A percentile compares a stretch with the other conserved stretches of the same genome.
These are phyloP conservation scores for Psittacula cyanocephala DNA, from an alignment of 2,113 vertebrate species.

Conservation along the genomic window DNA sequence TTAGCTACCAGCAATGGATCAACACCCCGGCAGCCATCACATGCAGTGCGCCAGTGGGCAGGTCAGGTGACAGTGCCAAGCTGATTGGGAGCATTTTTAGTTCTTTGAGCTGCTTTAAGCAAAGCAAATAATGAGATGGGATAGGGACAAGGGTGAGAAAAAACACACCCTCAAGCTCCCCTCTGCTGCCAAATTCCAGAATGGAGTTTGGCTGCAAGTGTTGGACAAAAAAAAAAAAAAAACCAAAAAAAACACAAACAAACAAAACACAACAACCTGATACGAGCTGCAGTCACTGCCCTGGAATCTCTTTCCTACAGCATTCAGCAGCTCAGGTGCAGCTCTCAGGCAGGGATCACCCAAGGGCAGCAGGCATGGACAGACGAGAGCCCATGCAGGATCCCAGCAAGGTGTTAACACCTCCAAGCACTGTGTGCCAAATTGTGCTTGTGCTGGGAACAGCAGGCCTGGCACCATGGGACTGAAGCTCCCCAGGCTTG, in stretches of 20 bases:
- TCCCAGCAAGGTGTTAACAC: rapidly evolving
- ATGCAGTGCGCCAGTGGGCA: rapidly evolving
- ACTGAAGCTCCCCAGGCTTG: neutral
- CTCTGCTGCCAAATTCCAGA: neutral
- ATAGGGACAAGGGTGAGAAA: neutral
- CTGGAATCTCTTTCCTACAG: neutral
- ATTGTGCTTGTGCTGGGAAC: neutral
- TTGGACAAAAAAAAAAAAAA: neutral
- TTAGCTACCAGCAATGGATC: neutral
- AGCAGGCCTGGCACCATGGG: neutral
- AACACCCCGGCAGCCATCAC: neutral
- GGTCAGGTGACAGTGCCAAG: slow-evolving; percentile 39
- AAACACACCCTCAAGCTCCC: slow-evolving; percentile 9
- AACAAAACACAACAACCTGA: neutral
- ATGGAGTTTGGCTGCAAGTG: neutral
- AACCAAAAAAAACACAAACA: no score
- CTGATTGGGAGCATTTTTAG: slow-evolving; percentile 59
- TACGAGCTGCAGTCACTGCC: neutral
- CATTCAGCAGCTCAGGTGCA: neutral
- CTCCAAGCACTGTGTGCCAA: neutral
- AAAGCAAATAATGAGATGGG: slow-evolving; percentile 61
- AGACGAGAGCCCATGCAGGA: neutral
- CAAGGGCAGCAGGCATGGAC: neutral
- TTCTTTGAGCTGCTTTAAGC: slow-evolving; percentile 60
- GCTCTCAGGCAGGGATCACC: neutral